phyloP scores from a whole-genome alignment of 2,797 vertebrate species.

The Hydrolagus colliei region DNA sequence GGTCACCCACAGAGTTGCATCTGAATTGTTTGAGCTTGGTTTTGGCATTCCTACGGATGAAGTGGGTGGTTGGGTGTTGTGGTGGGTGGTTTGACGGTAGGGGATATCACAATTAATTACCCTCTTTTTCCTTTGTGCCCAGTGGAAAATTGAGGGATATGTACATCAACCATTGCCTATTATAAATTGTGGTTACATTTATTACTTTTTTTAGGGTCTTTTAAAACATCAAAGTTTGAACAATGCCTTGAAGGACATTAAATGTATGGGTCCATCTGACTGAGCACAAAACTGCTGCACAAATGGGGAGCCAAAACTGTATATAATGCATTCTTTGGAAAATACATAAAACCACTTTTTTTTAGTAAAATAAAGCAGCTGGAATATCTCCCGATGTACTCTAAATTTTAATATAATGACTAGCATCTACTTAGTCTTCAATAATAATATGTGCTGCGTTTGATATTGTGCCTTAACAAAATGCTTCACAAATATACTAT shows the following conservation, averaged over 20 bases:
- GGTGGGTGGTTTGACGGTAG: no score
- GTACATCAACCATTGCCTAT: neutral
- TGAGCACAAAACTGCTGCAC: neutral
- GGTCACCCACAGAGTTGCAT: neutral
- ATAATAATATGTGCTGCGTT: slow-evolving; percentile 39
- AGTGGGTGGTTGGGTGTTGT: neutral
- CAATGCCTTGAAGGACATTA: neutral
- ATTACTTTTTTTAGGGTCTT: neutral
- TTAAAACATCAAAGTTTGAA: neutral
- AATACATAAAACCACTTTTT: no score
- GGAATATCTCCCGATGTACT: neutral
- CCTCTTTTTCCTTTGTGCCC: neutral
- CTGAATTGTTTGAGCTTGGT: neutral
- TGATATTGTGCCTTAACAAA: no score
- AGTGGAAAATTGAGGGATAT: neutral
- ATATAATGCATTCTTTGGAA: neutral
- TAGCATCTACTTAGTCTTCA: slow-evolving; percentile 33
- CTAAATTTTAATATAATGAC: neutral
- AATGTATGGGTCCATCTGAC: neutral
- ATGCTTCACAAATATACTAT: no score
- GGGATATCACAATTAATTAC: neutral
- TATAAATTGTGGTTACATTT: neutral
- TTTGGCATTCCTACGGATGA: neutral
- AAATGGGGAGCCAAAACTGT: neutral
- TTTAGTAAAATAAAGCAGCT: neutral